Percentiles rank a stretch among this genome's conserved stretches.
phyloP scores from a whole-genome alignment of 30 jellyfish, hydroid and myxozoan genomes.

The Chironex yamaguchii region DNA sequence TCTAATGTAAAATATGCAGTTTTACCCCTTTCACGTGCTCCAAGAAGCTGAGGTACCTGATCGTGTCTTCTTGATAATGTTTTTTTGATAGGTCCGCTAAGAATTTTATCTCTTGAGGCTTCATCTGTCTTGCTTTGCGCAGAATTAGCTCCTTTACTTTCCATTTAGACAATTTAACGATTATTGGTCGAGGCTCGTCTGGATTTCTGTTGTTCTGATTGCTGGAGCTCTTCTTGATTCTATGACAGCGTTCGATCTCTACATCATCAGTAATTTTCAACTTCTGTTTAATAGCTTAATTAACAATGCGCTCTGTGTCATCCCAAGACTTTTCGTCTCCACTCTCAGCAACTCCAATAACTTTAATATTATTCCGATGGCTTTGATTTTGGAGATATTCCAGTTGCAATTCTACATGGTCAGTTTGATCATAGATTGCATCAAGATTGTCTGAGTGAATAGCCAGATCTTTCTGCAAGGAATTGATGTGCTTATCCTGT shows the following conservation, averaged over 20 bases:
- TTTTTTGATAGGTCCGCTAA: background rate
- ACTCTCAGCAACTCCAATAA: constrained; percentile 17
- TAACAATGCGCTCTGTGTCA: background rate
- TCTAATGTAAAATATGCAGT: background rate
- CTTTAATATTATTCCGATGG: constrained; percentile 2
- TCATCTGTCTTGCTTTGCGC: background rate
- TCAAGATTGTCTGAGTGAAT: constrained; percentile 27
- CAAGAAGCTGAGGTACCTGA: background rate
- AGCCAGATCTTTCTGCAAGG: constrained; percentile 3
- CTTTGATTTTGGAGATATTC: constrained; percentile 25
- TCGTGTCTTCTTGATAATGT: background rate
- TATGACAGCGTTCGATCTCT: constrained; percentile 33
- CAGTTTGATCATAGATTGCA: constrained; percentile 27
- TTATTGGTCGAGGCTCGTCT: constrained; percentile 42
- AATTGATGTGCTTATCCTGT: background rate
- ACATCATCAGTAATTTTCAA: background rate
- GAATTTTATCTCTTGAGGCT: no score
- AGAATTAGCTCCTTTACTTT: background rate
- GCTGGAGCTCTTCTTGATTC: background rate
- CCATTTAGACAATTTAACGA: constrained; percentile 44
- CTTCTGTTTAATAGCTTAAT: constrained; percentile 1
- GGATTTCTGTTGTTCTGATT: constrained; percentile 4
- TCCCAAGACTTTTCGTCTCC: constrained; percentile 12
- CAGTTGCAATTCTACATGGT: constrained; percentile 5
- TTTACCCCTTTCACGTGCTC: background rate